Evolutionary conservation across 2,797 vertebrate species (phyloP).

Genomic region (Tachyglossus aculeatus): DNA sequence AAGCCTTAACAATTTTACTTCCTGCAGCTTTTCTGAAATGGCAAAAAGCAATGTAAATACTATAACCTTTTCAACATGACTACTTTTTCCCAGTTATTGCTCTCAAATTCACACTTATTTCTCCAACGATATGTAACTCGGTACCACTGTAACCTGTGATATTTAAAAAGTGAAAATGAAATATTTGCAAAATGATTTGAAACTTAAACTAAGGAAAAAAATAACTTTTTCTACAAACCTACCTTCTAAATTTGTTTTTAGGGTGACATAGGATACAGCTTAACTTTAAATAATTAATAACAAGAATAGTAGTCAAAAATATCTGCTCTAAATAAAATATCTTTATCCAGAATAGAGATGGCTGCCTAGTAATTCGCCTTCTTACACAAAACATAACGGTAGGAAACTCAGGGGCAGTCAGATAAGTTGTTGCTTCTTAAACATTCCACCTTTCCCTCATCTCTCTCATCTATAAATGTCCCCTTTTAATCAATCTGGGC

Average conservation of each 20-base stretch:
- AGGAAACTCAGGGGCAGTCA: too few species aligned
- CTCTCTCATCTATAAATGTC: too few species aligned
- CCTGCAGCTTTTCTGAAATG: not conserved
- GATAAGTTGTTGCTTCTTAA: too few species aligned
- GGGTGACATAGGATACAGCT: too few species aligned
- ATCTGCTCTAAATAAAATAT: too few species aligned
- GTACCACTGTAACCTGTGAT: not conserved
- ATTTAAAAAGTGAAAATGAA: not conserved
- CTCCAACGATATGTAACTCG: conserved; percentile 8
- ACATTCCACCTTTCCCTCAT: too few species aligned
- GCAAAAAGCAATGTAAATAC: not conserved
- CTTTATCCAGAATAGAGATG: too few species aligned
- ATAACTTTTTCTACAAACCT: not conserved
- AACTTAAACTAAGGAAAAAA: not conserved
- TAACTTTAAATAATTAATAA: too few species aligned
- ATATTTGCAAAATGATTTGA: not conserved
- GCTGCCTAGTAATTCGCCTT: too few species aligned
- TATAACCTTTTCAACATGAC: not conserved
- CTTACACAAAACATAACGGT: too few species aligned
- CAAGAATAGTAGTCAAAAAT: not conserved
- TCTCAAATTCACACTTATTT: not conserved
- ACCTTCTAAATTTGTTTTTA: not conserved
- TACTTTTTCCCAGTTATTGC: not conserved
- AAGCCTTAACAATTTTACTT: not conserved
- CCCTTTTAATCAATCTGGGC: too few species aligned